Evolutionary conservation across 2,888 invertebrate genomes (phyloP).

Genomic region (Lepidocyrtinus sp.): DNA sequence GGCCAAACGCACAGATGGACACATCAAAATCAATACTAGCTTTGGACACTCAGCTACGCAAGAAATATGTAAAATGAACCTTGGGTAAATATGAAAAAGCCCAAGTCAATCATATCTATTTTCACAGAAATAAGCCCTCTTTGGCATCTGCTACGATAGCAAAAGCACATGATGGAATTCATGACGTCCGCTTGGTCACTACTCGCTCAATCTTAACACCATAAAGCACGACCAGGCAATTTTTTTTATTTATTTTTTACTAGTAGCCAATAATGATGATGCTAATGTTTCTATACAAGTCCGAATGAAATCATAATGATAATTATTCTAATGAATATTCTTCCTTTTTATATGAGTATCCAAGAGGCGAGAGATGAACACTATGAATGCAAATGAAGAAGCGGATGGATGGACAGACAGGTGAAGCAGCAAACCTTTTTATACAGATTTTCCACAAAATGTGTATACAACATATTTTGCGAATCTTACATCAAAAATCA

Average conservation of each 20-base stretch:
- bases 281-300: neutral
- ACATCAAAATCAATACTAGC: too few relatives aligned
- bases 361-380: neutral
- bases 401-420: neutral
- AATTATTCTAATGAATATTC: neutral
- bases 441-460: neutral
- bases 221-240: neutral
- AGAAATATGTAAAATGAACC: too few relatives aligned
- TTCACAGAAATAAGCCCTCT: neutral
- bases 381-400: neutral
- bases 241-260: neutral
- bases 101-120: neutral
- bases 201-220: neutral
- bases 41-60: too few relatives aligned
- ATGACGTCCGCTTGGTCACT: too few relatives aligned
- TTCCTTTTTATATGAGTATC: neutral
- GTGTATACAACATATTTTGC: neutral
- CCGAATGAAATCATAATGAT: neutral
- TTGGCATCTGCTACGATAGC: too few relatives aligned
- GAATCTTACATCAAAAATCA: neutral
- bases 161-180: too few relatives aligned
- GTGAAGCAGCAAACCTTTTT: too few relatives aligned
- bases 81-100: neutral
- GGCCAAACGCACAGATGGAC: too few relatives aligned
- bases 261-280: neutral